Percentiles rank a stretch among this genome's conserved stretches.
Conservation (phyloP, 2,797 vertebrate species). For the Graptemys geographica region DNA sequence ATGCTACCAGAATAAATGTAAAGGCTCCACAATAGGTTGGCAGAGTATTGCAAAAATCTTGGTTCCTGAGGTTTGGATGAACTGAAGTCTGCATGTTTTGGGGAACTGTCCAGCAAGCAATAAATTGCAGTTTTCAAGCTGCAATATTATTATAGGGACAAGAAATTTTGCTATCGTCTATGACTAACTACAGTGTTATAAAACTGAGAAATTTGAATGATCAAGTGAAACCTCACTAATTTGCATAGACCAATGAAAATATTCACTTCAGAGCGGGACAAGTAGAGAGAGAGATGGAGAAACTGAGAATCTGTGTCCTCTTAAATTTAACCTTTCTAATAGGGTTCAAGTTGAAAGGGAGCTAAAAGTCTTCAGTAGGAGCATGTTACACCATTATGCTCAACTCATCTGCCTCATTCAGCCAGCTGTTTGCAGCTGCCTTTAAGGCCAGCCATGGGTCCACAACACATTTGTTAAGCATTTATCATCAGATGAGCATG, state of each 20-base stretch:
- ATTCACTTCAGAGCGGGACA: neutral
- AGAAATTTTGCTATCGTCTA: neutral
- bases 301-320: neutral
- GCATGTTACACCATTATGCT: neutral
- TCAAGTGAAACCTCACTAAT: neutral
- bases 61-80: neutral
- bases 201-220: neutral
- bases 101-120: constrained; percentile 5
- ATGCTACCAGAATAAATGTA: neutral
- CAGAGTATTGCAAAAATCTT: neutral
- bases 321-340: neutral
- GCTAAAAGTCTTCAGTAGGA: neutral
- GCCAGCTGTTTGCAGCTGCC: constrained; percentile 69
- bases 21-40: neutral
- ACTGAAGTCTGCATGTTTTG: neutral
- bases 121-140: neutral
- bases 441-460: neutral
- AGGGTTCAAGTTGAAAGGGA: neutral
- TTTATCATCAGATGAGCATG: constrained; percentile 55
- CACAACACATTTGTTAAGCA: constrained; percentile 29
- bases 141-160: neutral
- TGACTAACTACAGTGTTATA: neutral
- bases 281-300: neutral
- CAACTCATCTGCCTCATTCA: constrained; percentile 16
- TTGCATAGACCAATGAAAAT: neutral